Conservation (phyloP, 2,888 invertebrate species). For the Chrysomela aeneicollis region DNA sequence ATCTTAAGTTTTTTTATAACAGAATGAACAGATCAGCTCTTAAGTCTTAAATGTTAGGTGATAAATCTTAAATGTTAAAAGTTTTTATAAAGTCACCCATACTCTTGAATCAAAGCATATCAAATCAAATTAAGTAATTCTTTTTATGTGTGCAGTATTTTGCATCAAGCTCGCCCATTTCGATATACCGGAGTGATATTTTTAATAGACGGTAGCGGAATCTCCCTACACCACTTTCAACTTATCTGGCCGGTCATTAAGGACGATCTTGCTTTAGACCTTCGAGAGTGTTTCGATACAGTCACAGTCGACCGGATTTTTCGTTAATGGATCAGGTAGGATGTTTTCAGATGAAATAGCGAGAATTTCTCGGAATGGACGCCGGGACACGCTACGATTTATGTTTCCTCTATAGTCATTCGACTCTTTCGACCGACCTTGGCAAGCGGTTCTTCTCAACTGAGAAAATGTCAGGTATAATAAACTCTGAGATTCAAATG, state of each 20-base stretch:
- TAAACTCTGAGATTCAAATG: slow-evolving; percentile 22
- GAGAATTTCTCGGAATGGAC: slow-evolving; percentile 50
- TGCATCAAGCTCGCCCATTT: slow-evolving; percentile 12
- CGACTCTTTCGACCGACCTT: slow-evolving; percentile 29
- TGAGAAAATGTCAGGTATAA: slow-evolving; percentile 23
- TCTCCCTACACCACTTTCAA: slow-evolving; percentile 59
- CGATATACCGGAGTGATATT: slow-evolving; percentile 50
- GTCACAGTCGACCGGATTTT: slow-evolving; percentile 52
- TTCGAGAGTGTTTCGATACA: slow-evolving; percentile 55
- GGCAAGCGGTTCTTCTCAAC: slow-evolving; percentile 21
- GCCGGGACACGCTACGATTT: slow-evolving; percentile 40
- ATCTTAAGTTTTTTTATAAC: too few species aligned
- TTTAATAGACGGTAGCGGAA: slow-evolving; percentile 60
- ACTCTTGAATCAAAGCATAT: too few species aligned
- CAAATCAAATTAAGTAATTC: too few species aligned
- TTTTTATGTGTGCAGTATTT: too few species aligned
- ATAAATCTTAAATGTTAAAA: too few species aligned
- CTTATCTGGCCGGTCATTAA: slow-evolving; percentile 55
- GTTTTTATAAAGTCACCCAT: too few species aligned
- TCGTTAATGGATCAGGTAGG: slow-evolving; percentile 56
- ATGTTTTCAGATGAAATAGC: slow-evolving; percentile 51
- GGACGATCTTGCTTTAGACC: slow-evolving; percentile 55
- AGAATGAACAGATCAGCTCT: too few species aligned
- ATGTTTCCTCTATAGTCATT: slow-evolving; percentile 38
- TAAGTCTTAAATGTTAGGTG: too few species aligned